Evolutionary conservation across 2,888 invertebrate species (phyloP).

Genomic region (Ametastegia equiseti): DNA sequence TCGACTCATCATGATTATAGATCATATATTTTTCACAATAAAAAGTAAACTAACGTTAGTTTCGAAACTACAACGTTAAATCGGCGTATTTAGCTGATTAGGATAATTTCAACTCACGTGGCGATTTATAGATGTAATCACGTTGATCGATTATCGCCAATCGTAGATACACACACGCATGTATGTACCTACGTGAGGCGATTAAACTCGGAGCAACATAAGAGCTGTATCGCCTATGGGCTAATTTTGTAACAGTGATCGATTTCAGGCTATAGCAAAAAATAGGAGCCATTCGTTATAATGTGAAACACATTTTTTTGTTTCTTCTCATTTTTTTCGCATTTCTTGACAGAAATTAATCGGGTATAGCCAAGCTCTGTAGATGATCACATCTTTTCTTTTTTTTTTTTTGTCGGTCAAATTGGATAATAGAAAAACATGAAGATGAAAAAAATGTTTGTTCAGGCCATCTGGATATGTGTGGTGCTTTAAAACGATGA

Average conservation of each 20-base stretch:
- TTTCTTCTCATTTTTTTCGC: neutral
- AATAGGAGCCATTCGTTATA: neutral
- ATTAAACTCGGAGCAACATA: neutral
- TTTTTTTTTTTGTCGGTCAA: neutral
- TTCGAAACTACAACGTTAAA: too few relatives aligned
- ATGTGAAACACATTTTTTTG: neutral
- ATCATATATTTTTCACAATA: too few relatives aligned
- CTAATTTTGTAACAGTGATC: neutral
- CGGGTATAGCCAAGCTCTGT: neutral
- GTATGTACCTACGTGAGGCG: too few relatives aligned
- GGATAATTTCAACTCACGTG: neutral
- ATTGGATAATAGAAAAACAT: neutral
- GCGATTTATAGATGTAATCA: neutral
- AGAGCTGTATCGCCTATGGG: neutral
- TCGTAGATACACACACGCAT: too few relatives aligned
- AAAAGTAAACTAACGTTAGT: too few relatives aligned
- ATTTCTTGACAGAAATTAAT: neutral
- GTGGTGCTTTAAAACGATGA: neutral
- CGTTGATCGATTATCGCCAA: neutral
- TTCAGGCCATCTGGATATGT: conserved; percentile 28
- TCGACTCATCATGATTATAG: too few relatives aligned
- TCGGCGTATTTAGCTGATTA: neutral
- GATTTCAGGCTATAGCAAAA: neutral
- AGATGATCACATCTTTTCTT: neutral
- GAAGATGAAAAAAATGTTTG: conserved; percentile 5